These are phyloP conservation scores for Forbesichthys papilliferus DNA, from an alignment of 2,113 vertebrate species.

Conservation along the genomic window DNA sequence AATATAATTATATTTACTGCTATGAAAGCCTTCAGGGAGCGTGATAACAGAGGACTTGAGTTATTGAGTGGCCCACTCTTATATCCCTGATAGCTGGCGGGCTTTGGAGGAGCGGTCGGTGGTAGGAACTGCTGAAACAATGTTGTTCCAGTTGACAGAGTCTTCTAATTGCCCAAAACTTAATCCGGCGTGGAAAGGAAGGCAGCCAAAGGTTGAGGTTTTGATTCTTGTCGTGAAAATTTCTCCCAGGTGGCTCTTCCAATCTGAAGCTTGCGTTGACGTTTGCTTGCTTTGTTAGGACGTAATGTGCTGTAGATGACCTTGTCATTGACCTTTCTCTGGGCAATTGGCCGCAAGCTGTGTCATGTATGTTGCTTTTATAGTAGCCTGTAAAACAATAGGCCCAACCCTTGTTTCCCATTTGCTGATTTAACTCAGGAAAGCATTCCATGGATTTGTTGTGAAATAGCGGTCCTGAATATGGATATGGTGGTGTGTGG, in stretches of 20 bases:
- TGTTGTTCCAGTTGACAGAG: conserved; percentile 66
- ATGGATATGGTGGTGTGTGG: not conserved
- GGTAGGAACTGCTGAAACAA: conserved; percentile 48
- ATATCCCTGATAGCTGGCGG: conserved; percentile 38
- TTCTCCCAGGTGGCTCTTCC: conserved; percentile 45
- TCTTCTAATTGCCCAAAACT: conserved; percentile 65
- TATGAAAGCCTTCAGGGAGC: conserved; percentile 19
- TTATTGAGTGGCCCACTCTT: conserved; percentile 12
- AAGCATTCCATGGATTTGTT: not conserved
- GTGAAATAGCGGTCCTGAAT: not conserved
- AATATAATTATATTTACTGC: conserved; percentile 38
- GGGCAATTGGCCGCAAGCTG: conserved; percentile 22
- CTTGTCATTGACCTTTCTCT: conserved; percentile 50
- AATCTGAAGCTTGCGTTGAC: conserved; percentile 24
- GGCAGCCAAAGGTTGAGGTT: conserved; percentile 32
- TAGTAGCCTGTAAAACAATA: not conserved
- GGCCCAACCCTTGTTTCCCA: not conserved
- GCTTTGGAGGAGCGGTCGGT: conserved; percentile 66
- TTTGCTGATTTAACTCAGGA: no score
- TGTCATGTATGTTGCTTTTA: not conserved
- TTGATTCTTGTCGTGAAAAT: conserved; percentile 40
- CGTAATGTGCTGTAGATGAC: conserved; percentile 32
- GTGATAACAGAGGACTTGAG: conserved; percentile 29
- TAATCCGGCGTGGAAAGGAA: conserved; percentile 45
- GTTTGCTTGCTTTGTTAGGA: not conserved